Conservation (phyloP, 2,113 vertebrate species). For the Lathamus discolor region DNA sequence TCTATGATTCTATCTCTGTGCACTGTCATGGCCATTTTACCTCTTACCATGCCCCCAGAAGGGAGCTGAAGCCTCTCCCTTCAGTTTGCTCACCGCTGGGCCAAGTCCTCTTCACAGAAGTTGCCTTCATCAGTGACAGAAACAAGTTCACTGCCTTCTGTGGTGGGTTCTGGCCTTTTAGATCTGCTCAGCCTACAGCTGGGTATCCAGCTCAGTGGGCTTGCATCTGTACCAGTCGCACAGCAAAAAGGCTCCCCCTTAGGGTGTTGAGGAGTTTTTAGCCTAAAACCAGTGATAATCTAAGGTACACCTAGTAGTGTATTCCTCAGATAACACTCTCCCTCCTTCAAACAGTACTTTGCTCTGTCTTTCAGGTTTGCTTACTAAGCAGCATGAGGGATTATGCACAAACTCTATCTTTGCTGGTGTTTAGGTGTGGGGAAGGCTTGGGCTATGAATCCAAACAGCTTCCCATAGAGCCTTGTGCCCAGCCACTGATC, state of each 20-base stretch:
- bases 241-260: neutral
- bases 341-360: neutral
- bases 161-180: neutral
- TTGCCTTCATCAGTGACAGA: neutral
- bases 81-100: neutral
- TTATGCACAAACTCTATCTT: neutral
- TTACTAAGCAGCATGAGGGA: neutral
- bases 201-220: neutral
- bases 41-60: fast-evolving
- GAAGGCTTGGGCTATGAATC: neutral
- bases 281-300: neutral
- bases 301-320: neutral
- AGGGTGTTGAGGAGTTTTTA: neutral
- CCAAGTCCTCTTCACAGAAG: neutral
- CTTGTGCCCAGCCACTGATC: neutral
- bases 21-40: fast-evolving
- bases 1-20: neutral
- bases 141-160: neutral
- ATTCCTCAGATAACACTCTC: neutral
- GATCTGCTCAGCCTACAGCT: neutral
- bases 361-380: neutral
- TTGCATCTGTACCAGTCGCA: neutral
- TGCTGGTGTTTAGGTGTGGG: fast-evolving
- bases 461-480: neutral
- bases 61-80: neutral